Conservation (phyloP, 2,113 vertebrate species). For the Verasper variegatus region DNA sequence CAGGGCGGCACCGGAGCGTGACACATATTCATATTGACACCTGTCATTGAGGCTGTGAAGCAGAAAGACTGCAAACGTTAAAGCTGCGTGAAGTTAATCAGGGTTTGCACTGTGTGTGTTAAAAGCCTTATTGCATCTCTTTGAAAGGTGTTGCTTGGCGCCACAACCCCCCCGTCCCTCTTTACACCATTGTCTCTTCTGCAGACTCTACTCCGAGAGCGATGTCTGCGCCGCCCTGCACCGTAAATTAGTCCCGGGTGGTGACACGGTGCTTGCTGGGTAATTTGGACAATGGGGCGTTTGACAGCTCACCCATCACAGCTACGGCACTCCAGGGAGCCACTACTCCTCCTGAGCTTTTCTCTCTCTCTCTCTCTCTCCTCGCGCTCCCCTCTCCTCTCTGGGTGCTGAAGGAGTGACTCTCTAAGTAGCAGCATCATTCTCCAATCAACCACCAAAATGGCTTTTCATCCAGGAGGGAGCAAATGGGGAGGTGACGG, state of each 20-base stretch:
- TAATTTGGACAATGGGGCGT: constrained; percentile 89
- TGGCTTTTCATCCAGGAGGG: constrained; percentile 79
- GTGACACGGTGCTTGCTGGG: constrained; percentile 81
- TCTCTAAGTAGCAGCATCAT: constrained; percentile 86
- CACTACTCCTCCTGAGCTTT: constrained; percentile 79
- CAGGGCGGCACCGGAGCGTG: constrained; percentile 27
- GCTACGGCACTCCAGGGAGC: constrained; percentile 80
- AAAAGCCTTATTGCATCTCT: constrained; percentile 39
- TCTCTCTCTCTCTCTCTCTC: constrained; percentile 77
- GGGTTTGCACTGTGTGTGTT: constrained; percentile 37
- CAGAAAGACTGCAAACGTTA: constrained; percentile 58
- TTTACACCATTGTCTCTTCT: constrained; percentile 38
- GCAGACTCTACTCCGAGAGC: constrained; percentile 62
- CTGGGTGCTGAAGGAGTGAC: constrained; percentile 78
- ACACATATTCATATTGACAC: constrained; percentile 74
- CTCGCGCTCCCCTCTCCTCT: constrained; percentile 47
- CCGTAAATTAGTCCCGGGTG: constrained; percentile 87
- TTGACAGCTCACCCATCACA: constrained; percentile 90
- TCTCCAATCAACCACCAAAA: constrained; percentile 84
- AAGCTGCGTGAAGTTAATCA: constrained; percentile 70
- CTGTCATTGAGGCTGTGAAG: constrained; percentile 67
- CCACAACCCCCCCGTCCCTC: neutral
- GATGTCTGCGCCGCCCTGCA: constrained; percentile 58
- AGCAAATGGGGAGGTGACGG: constrained; percentile 7
- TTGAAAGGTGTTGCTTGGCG: constrained; percentile 36